A percentile compares a stretch with the other conserved stretches of the same genome.
Conservation (phyloP, 2,888 invertebrate species). For the Melinopterus prodromus region DNA sequence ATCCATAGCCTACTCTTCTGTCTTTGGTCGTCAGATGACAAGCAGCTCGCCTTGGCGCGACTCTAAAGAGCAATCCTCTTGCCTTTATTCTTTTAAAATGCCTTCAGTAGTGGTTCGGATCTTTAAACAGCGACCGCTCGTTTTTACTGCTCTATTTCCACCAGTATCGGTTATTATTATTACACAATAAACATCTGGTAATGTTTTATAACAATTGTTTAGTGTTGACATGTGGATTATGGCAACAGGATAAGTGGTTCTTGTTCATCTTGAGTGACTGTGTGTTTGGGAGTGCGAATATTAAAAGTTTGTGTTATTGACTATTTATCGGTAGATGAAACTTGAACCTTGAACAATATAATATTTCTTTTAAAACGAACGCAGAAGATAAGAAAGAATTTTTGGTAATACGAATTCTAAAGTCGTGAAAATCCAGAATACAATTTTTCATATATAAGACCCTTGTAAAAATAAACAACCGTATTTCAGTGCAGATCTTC, state of each 20-base stretch:
- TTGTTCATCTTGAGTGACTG: not conserved
- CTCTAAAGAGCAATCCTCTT: not conserved
- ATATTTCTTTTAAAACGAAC: too few species aligned
- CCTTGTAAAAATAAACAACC: too few species aligned
- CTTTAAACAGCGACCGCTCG: not conserved
- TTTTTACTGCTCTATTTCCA: not conserved
- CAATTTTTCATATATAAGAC: too few species aligned
- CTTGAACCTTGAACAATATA: too few species aligned
- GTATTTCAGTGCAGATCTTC: too few species aligned
- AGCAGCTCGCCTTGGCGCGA: conserved; percentile 4
- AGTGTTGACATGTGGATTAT: not conserved
- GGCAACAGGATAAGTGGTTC: not conserved
- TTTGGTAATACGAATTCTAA: too few species aligned
- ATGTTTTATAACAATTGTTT: not conserved
- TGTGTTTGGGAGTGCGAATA: not conserved
- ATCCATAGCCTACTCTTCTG: not conserved
- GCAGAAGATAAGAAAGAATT: too few species aligned
- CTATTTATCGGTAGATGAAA: too few species aligned
- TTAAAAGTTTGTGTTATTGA: not conserved
- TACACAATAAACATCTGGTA: not conserved
- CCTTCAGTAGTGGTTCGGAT: not conserved
- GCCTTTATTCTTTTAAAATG: not conserved
- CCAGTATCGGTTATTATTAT: not conserved
- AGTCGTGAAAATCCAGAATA: too few species aligned
- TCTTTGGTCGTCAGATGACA: not conserved